A percentile compares a stretch with the other conserved stretches of the same genome.
Conservation (phyloP, 2,888 invertebrate species). For the Yponomeuta plumbellus region DNA sequence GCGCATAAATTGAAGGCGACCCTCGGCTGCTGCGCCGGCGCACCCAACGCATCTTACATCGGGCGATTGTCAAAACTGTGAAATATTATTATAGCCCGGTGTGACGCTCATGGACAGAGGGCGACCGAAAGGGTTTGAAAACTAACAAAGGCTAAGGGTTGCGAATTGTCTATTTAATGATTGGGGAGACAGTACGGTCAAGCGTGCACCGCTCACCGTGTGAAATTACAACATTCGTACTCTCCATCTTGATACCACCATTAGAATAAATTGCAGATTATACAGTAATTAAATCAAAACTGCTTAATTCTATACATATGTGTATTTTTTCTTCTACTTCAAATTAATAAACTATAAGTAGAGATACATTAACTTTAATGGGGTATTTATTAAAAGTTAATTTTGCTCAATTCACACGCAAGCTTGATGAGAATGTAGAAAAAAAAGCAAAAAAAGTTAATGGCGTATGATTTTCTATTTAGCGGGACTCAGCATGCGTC, state of each 20-base stretch:
- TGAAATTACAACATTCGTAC: constrained; percentile 46
- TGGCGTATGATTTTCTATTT: constrained; percentile 14
- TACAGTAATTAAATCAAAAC: neutral
- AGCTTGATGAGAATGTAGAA: neutral
- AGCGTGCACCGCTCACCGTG: constrained; percentile 52
- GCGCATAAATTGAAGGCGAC: constrained; percentile 69
- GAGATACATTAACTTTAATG: neutral
- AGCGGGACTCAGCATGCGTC: constrained; percentile 6
- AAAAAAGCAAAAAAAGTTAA: constrained; percentile 2
- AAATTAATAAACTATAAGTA: no score
- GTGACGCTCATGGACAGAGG: constrained; percentile 57
- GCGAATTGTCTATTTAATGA: constrained; percentile 64
- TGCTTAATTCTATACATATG: neutral
- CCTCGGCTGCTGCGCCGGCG: constrained; percentile 67
- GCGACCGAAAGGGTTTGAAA: constrained; percentile 56
- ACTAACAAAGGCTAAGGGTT: constrained; percentile 44
- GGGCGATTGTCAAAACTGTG: constrained; percentile 56
- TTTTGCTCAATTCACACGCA: neutral
- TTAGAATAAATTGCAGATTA: neutral
- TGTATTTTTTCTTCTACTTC: no score
- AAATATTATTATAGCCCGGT: constrained; percentile 59
- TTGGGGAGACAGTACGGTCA: constrained; percentile 63
- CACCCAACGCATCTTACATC: constrained; percentile 54
- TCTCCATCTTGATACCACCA: neutral
- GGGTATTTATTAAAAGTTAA: neutral